These are phyloP conservation scores for Hyposoter dolosus DNA, from an alignment of 2,888 invertebrate genomes.

Conservation along the genomic window DNA sequence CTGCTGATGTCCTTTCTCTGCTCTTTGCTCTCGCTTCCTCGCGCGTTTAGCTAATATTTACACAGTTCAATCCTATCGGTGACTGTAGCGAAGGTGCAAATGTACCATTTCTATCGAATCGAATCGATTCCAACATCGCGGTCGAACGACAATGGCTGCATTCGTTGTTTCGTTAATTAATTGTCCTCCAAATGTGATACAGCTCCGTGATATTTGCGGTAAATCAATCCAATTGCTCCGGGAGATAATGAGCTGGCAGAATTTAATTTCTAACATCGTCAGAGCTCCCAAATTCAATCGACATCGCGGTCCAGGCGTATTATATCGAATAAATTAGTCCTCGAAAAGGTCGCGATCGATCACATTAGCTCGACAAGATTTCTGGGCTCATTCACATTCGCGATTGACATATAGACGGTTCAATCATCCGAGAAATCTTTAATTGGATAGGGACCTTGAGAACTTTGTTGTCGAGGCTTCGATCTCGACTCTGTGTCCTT, in stretches of 20 bases:
- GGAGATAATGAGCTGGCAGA: neutral
- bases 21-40: neutral
- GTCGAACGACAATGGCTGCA: slow-evolving; percentile 4
- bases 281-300: neutral
- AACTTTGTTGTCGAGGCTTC: neutral
- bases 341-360: neutral
- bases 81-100: neutral
- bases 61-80: slow-evolving; percentile 10
- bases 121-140: slow-evolving; percentile 15
- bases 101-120: slow-evolving; percentile 9
- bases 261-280: neutral
- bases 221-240: neutral
- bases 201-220: neutral
- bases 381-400: neutral
- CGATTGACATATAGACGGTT: neutral
- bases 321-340: neutral
- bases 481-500: neutral
- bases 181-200: slow-evolving; percentile 1
- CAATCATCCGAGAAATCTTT: neutral
- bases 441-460: neutral
- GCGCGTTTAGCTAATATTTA: slow-evolving; percentile 15
- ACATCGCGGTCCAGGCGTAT: neutral
- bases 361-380: neutral
- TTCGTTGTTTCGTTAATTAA: neutral
- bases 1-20: slow-evolving; percentile 9